Conservation (phyloP, 2,888 invertebrate genomes). For the Nephrocerus scutellatus region DNA sequence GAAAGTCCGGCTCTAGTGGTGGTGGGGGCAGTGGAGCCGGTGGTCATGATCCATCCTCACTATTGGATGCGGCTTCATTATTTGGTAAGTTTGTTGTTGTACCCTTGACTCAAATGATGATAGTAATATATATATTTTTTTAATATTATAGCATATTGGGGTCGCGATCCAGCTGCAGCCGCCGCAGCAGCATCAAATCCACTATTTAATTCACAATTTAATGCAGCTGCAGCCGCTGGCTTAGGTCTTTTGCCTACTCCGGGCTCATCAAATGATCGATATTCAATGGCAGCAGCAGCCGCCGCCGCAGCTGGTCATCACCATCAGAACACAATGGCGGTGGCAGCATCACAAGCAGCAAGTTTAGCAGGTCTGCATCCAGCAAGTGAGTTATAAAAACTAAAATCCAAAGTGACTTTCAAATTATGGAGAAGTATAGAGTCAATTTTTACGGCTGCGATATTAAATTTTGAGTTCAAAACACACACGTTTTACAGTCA, state of each 20-base stretch:
- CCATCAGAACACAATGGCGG: conserved; percentile 68
- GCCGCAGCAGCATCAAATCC: conserved; percentile 47
- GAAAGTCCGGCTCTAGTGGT: conserved; percentile 47
- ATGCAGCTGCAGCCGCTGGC: conserved; percentile 46
- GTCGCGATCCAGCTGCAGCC: conserved; percentile 53
- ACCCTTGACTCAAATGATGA: conserved; percentile 35
- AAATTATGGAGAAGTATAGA: too few species aligned
- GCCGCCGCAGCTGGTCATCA: conserved; percentile 49
- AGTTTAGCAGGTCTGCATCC: conserved; percentile 68
- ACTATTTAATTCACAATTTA: conserved; percentile 46
- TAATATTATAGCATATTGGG: conserved; percentile 66
- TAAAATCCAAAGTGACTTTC: too few species aligned
- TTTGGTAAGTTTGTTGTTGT: conserved; percentile 51
- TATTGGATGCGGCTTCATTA: conserved; percentile 73
- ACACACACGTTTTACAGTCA: too few species aligned
- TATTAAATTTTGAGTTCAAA: too few species aligned
- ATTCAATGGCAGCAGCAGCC: conserved; percentile 46
- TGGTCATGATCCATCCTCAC: conserved; percentile 57
- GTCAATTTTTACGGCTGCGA: too few species aligned
- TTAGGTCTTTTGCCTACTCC: conserved; percentile 46
- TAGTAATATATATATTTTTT: neutral
- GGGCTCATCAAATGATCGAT: conserved; percentile 46
- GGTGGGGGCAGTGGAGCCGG: conserved; percentile 36
- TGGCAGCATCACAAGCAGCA: conserved; percentile 79
- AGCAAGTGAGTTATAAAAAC: conserved; percentile 53